Conservation (phyloP, 2,113 vertebrate genomes). For the Nesoenas mayeri region DNA sequence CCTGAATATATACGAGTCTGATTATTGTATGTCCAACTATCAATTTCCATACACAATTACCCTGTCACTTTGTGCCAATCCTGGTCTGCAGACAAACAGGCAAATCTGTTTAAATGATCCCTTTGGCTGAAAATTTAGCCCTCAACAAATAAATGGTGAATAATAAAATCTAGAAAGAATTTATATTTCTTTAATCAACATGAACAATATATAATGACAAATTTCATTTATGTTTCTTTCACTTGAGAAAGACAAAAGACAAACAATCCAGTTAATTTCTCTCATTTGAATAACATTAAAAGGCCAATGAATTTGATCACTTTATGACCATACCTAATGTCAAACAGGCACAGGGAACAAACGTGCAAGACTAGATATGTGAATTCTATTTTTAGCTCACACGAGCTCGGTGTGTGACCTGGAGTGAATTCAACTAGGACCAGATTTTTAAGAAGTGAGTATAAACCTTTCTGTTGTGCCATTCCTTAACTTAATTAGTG, state of each 20-base stretch:
- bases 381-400: background rate
- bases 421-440: background rate
- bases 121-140: background rate
- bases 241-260: constrained; percentile 11
- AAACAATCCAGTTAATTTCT: background rate
- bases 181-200: background rate
- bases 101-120: background rate
- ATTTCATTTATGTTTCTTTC: background rate
- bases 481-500: background rate
- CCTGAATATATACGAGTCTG: background rate
- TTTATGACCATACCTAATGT: background rate
- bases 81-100: background rate
- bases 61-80: background rate
- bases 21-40: background rate
- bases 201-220: background rate
- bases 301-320: background rate
- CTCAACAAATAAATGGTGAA: background rate
- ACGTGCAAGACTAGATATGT: background rate
- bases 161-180: background rate
- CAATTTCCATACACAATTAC: background rate
- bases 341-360: background rate
- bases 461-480: background rate
- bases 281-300: background rate
- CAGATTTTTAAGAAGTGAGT: background rate
- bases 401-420: background rate